Base-by-base conservation (phyloP, 2,797 vertebrate species). In the Hoplostethus atlanticus region DNA sequence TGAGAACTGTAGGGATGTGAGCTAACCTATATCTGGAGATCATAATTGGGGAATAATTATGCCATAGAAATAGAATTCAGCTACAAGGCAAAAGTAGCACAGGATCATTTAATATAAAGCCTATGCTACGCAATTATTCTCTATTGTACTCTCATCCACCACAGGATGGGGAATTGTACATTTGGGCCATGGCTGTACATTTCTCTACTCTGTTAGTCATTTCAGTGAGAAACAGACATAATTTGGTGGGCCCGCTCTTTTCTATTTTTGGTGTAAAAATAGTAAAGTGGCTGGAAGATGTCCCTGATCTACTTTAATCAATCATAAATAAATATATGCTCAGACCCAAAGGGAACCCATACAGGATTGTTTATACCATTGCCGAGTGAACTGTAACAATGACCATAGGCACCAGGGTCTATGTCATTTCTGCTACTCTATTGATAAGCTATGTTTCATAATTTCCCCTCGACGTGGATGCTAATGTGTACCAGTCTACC, bases 11-110 rank as follows among this genome's bases (percentile, higher is more conserved):
- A 44, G 57, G 16, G 11, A 40, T 11, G 34, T 30, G n/a, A 25
- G 47, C 6, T 21, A 11, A 42, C 38, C 44, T 60, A 64, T 12
- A 60, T 16, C 13, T 48, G 5, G 7, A 60, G 6, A 15, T 53
- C 38, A 59, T 17, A 57, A 17, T 36, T 57, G 1, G 17, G 31
- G 4, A 57, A 11, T 44, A 31, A 52, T 46, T 55, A 59, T 34
- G 13, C 10, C 16, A 59, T 3, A 44, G 15, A 75, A 68, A 64
- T 56, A 52, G 48, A 10, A 64, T 36, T 12, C n/a, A 48, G 6
- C 25, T 44, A 55, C 25, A 17, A 17, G 25, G 12, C 9, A 64
- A 60, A 70, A 38, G 11, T 8, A 10, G 10, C 15, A 50, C 16
- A 50, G 15, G 6, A 50, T 10, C 42, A 50, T n/a, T n/a, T n/a